phyloP scores from a whole-genome alignment of 2,113 vertebrate species.

The Vulpes ferrilata region DNA sequence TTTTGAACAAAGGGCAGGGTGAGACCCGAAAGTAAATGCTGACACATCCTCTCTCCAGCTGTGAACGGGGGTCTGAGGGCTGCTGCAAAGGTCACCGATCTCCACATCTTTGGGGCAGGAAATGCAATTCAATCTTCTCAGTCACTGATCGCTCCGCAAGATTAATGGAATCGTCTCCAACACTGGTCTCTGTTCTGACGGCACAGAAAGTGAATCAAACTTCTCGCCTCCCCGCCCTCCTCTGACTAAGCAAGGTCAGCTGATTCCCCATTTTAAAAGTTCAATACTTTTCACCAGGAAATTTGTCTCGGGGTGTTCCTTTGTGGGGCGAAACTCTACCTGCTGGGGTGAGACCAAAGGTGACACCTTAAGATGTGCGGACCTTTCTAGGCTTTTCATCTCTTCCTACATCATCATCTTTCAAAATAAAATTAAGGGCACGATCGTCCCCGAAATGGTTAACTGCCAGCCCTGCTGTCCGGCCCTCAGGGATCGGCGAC shows the following conservation, averaged over 20 bases:
- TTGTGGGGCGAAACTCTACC: neutral
- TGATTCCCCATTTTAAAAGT: slow-evolving; percentile 54
- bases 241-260: slow-evolving; percentile 41
- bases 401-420: slow-evolving; percentile 40
- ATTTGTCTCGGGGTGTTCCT: neutral
- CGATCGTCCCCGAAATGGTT: slow-evolving; percentile 55
- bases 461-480: slow-evolving; percentile 41
- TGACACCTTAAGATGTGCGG: neutral
- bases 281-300: slow-evolving; percentile 43
- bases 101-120: slow-evolving; percentile 76
- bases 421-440: slow-evolving; percentile 10
- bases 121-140: slow-evolving; percentile 79
- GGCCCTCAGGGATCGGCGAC: neutral
- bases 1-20: slow-evolving; percentile 78
- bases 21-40: slow-evolving; percentile 71
- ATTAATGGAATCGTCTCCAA: slow-evolving; percentile 65
- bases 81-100: slow-evolving; percentile 73
- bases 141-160: slow-evolving; percentile 78
- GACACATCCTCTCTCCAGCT: slow-evolving; percentile 82
- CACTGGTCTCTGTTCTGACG: slow-evolving; percentile 63
- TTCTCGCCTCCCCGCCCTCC: neutral
- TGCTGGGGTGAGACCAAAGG: neutral
- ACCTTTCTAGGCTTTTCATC: neutral
- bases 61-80: slow-evolving; percentile 76
- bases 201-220: slow-evolving; percentile 60